Percentiles rank a stretch among this genome's conserved stretches.
These are phyloP conservation scores for Lordiphosa stackelbergi DNA, from an alignment of 1,140 invertebrate genomes.

Conservation along the genomic window DNA sequence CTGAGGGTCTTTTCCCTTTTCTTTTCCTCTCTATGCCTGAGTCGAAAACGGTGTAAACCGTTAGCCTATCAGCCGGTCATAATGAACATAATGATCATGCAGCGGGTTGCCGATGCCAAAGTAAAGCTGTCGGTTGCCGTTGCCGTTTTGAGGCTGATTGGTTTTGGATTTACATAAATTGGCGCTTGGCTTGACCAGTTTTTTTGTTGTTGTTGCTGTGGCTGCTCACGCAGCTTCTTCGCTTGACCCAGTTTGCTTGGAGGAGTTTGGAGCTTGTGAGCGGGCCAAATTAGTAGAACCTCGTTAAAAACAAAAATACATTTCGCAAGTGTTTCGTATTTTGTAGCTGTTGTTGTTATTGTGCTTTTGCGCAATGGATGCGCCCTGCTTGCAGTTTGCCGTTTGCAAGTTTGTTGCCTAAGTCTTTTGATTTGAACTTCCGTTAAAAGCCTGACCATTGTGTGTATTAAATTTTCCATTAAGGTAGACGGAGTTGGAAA, in stretches of 20 bases:
- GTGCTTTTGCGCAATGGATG: constrained; percentile 29
- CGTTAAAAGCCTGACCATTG: constrained; percentile 19
- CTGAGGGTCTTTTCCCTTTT: constrained; percentile 15
- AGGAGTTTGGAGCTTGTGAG: constrained; percentile 9
- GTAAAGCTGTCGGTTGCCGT: constrained; percentile 28
- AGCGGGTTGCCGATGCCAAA: constrained; percentile 18
- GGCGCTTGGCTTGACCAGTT: constrained; percentile 57
- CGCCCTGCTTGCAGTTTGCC: constrained; percentile 35
- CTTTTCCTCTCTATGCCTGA: not conserved
- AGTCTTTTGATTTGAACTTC: constrained; percentile 72
- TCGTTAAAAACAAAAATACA: constrained; percentile 37
- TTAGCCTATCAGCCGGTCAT: constrained; percentile 51
- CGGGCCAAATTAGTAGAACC: constrained; percentile 48
- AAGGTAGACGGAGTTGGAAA: too few species aligned
- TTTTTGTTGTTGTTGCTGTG: constrained; percentile 4
- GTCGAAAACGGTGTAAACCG: constrained; percentile 53
- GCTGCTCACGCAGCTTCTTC: constrained; percentile 21
- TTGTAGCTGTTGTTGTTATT: not conserved
- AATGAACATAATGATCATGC: constrained; percentile 32
- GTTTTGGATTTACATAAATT: constrained; percentile 74
- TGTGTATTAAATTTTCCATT: too few species aligned
- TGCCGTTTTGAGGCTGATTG: constrained; percentile 59
- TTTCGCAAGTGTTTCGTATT: constrained; percentile 41
- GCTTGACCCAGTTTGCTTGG: constrained; percentile 55
- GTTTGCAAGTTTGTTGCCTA: constrained; percentile 53